These are phyloP conservation scores for Siniperca scherzeri DNA, from an alignment of 2,797 vertebrate species.

Conservation along the genomic window DNA sequence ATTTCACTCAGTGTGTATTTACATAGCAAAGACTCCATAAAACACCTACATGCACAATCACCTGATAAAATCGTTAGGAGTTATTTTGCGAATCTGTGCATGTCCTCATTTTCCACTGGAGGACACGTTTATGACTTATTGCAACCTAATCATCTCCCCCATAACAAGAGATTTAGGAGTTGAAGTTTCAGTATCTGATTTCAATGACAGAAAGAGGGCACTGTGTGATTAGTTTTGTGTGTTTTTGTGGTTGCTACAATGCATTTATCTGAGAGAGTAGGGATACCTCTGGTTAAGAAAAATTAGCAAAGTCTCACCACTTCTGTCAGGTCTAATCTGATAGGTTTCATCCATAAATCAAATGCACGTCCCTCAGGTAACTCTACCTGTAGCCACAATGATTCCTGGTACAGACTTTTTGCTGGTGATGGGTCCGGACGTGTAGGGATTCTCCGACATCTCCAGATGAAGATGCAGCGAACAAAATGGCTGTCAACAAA, in stretches of 20 bases:
- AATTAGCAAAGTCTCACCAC: conserved; percentile 18
- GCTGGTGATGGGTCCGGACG: conserved; percentile 95
- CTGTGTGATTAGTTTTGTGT: conserved; percentile 52
- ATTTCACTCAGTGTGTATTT: conserved; percentile 55
- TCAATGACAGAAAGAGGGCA: conserved; percentile 65
- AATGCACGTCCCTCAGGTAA: conserved; percentile 16
- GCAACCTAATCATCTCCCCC: conserved; percentile 46
- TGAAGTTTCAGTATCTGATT: conserved; percentile 54
- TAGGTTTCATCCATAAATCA: conserved; percentile 27
- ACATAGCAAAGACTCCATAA: conserved; percentile 59
- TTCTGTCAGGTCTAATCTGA: conserved; percentile 30
- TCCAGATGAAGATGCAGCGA: conserved; percentile 96
- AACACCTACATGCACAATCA: conserved; percentile 48
- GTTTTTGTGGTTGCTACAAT: conserved; percentile 27
- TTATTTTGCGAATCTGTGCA: conserved; percentile 48
- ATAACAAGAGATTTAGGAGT: conserved; percentile 54
- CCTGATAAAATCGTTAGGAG: conserved; percentile 39
- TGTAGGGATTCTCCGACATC: conserved; percentile 96
- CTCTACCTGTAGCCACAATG: conserved; percentile 94
- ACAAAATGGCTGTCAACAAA: conserved; percentile 92
- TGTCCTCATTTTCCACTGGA: conserved; percentile 50
- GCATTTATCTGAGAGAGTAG: conserved; percentile 44
- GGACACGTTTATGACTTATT: conserved; percentile 56
- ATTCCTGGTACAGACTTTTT: conserved; percentile 94
- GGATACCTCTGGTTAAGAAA: conserved; percentile 16